Percentiles rank a stretch among this genome's conserved stretches.
phyloP scores from a whole-genome alignment of 1,140 invertebrate species.

The Dendrolimus punctatus region DNA sequence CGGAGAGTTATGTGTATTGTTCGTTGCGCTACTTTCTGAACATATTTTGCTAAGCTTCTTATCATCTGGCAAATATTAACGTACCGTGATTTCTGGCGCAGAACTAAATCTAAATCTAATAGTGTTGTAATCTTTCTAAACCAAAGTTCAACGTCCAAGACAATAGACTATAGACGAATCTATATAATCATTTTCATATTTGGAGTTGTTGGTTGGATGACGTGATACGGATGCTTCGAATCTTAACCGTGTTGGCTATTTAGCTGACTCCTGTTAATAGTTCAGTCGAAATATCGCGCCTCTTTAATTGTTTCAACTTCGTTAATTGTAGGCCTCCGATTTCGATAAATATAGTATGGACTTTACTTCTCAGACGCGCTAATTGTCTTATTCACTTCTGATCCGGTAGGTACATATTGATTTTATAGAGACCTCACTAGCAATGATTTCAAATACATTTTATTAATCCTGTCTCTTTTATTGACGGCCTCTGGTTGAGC shows the following conservation, averaged over 20 bases:
- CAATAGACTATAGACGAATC: slow-evolving; percentile 1
- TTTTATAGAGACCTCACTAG: too few relatives aligned
- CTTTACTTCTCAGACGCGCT: slow-evolving; percentile 17
- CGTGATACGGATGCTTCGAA: slow-evolving; percentile 22
- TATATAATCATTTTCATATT: slow-evolving; percentile 1
- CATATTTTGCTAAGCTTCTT: slow-evolving; percentile 26
- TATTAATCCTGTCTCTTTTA: too few relatives aligned
- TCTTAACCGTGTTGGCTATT: slow-evolving; percentile 19
- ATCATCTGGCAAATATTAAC: slow-evolving; percentile 50
- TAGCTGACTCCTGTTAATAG: slow-evolving; percentile 44
- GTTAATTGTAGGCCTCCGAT: slow-evolving; percentile 43
- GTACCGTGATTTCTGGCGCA: slow-evolving; percentile 43
- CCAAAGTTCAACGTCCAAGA: slow-evolving; percentile 20
- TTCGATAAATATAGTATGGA: slow-evolving; percentile 24
- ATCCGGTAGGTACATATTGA: too few relatives aligned
- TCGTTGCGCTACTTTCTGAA: slow-evolving; percentile 32
- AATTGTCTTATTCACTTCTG: slow-evolving; percentile 29
- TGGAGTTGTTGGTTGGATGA: not conserved
- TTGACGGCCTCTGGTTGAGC: too few relatives aligned
- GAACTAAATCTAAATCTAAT: slow-evolving; percentile 20
- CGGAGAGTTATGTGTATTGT: slow-evolving; percentile 15
- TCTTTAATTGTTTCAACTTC: slow-evolving; percentile 50
- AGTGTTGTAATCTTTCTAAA: slow-evolving; percentile 23
- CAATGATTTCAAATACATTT: too few relatives aligned
- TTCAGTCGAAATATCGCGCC: slow-evolving; percentile 32